Evolutionary conservation across 30 jellyfish, hydroid and myxozoan genomes (phyloP).

Genomic region (Cassiopea andromeda): DNA sequence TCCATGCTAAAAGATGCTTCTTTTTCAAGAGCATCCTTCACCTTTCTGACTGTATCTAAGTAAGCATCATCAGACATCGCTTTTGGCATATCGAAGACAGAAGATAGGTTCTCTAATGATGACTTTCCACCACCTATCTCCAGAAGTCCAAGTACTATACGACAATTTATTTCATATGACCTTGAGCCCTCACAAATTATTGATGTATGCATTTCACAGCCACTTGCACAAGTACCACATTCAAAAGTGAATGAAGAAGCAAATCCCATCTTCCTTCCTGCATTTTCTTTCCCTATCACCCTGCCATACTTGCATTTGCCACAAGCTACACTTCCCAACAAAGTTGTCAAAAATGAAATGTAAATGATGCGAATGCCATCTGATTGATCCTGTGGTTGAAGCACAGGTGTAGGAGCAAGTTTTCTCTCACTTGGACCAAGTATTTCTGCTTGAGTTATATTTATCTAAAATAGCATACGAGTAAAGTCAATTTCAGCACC

Average conservation of each 20-base stretch:
- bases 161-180: conserved; percentile 33
- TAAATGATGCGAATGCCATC: neutral
- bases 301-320: no score
- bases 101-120: neutral
- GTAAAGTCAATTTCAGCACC: no score
- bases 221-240: conserved; percentile 7
- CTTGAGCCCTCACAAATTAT: neutral
- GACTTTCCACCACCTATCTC: conserved; percentile 50
- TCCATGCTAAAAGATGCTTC: neutral
- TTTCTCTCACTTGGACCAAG: no score
- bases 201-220: conserved; percentile 1
- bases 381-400: no score
- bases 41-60: neutral
- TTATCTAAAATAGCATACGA: no score
- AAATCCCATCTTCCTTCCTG: no score
- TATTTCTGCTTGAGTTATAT: no score
- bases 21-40: neutral
- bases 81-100: neutral
- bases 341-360: neutral
- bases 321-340: no score
- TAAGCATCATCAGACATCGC: neutral
- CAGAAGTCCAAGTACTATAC: conserved; percentile 18
- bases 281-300: no score
- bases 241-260: neutral
- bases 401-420: no score